Conservation (phyloP, 2,888 invertebrate species). For the Tromatobia lineatoria region DNA sequence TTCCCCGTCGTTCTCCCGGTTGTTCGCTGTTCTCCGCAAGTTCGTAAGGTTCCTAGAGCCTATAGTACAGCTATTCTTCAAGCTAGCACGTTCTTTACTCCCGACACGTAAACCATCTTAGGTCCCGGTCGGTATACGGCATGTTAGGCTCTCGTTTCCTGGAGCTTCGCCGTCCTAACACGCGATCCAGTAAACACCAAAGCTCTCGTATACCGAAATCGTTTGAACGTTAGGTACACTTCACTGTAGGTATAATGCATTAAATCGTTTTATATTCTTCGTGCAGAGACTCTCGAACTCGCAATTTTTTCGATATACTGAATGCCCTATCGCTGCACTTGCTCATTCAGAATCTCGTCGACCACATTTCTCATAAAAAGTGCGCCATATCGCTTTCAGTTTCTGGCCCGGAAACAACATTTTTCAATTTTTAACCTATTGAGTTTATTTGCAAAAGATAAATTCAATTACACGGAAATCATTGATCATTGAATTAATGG, state of each 20-base stretch:
- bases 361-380: neutral
- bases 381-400: neutral
- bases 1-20: neutral
- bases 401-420: no score
- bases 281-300: neutral
- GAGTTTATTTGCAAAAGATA: no score
- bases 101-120: conserved; percentile 29
- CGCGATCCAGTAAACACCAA: conserved; percentile 21
- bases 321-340: neutral
- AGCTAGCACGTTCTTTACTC: neutral
- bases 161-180: neutral
- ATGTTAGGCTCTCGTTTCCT: conserved; percentile 15
- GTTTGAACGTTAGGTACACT: neutral
- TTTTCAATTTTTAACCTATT: no score
- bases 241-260: neutral
- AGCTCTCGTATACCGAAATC: neutral
- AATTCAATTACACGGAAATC: no score
- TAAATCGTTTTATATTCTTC: conserved; percentile 18
- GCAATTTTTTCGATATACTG: neutral
- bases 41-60: neutral
- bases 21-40: neutral
- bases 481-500: no score
- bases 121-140: neutral
- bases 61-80: neutral
- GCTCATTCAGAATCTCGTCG: neutral